Evolutionary conservation across 1,140 invertebrate species (phyloP).

Genomic region (Zaprionus inermis): DNA sequence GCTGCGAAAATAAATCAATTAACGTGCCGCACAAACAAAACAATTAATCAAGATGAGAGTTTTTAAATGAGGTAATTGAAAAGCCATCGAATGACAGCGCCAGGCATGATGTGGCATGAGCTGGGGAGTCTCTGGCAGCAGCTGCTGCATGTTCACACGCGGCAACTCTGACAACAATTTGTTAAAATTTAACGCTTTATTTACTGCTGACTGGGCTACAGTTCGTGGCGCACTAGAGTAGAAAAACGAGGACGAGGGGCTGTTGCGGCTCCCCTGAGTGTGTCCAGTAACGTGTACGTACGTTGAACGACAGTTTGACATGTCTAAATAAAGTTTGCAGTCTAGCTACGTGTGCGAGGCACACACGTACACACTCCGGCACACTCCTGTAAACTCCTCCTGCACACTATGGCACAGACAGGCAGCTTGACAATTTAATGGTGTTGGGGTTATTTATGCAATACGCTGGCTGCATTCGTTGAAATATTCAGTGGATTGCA

Average conservation of each 20-base stretch:
- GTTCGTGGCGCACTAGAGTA: background rate
- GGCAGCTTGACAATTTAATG: conserved; percentile 75
- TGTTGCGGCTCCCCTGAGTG: background rate
- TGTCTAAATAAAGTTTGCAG: conserved; percentile 81
- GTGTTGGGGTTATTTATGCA: conserved; percentile 82
- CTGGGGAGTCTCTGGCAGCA: background rate
- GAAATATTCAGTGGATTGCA: conserved; percentile 67
- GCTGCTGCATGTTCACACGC: conserved; percentile 62
- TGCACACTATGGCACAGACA: conserved; percentile 7
- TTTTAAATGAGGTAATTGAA: conserved; percentile 76
- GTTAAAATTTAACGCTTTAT: conserved; percentile 82
- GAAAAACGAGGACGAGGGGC: background rate
- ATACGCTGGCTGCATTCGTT: conserved; percentile 63
- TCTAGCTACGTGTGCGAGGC: conserved; percentile 52
- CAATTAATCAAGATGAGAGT: conserved; percentile 76
- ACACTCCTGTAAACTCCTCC: conserved; percentile 16
- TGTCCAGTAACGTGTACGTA: conserved; percentile 51
- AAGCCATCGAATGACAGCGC: conserved; percentile 60
- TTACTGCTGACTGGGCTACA: conserved; percentile 60
- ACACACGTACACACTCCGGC: conserved; percentile 20
- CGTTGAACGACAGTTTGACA: conserved; percentile 77
- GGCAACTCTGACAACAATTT: conserved; percentile 68
- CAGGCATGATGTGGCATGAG: background rate
- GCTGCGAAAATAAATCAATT: conserved; percentile 75
- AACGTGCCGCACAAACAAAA: conserved; percentile 68